Conservation (phyloP, 2,888 invertebrate species). For the Heliothis peltigera region DNA sequence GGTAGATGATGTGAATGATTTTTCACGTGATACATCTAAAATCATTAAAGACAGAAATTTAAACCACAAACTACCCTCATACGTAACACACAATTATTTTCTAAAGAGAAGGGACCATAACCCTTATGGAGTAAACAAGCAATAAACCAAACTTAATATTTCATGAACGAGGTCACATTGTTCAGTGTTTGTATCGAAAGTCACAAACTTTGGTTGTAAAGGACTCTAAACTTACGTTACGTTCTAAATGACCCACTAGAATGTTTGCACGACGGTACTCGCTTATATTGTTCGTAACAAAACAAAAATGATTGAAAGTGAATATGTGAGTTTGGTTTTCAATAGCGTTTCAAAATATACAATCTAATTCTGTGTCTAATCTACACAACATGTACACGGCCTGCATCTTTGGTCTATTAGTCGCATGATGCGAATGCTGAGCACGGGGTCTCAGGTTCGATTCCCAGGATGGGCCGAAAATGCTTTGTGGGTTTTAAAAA, state of each 20-base stretch:
- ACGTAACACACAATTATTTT: neutral
- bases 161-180: constrained; percentile 32
- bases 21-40: too few species aligned
- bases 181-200: constrained; percentile 26
- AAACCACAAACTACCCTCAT: neutral
- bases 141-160: constrained; percentile 43
- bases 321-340: neutral
- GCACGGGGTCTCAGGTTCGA: too few species aligned
- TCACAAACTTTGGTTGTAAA: constrained; percentile 30
- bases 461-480: too few species aligned
- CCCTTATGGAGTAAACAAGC: constrained; percentile 35
- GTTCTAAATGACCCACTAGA: constrained; percentile 27
- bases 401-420: too few species aligned
- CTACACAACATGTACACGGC: too few species aligned
- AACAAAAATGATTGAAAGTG: constrained; percentile 12
- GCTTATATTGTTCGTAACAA: constrained; percentile 8
- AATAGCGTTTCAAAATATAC: neutral
- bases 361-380: too few species aligned
- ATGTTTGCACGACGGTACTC: constrained; percentile 11
- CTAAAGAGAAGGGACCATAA: neutral
- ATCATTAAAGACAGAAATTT: too few species aligned
- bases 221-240: constrained; percentile 33
- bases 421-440: too few species aligned
- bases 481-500: too few species aligned
- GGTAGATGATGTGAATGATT: too few species aligned